A percentile compares a stretch with the other conserved stretches of the same genome.
Evolutionary conservation across 2,797 vertebrate genomes (phyloP).

Genomic region (Scleropages formosus): DNA sequence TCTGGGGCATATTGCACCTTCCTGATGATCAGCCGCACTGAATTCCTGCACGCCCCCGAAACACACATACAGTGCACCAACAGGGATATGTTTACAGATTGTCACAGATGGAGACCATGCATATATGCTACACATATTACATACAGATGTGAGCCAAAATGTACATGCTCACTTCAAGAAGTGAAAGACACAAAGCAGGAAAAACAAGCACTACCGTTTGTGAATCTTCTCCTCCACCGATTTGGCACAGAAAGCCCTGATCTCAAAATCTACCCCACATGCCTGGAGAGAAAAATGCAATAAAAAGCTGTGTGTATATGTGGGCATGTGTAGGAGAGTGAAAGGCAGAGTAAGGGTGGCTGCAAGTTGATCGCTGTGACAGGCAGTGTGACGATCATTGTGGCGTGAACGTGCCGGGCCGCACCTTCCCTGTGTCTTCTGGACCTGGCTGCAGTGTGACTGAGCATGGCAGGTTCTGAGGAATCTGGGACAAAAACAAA

Average conservation of each 20-base stretch:
- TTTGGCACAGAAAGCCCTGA: constrained; percentile 77
- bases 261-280: constrained; percentile 78
- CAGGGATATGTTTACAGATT: too few relatives aligned
- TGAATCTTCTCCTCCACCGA: constrained; percentile 77
- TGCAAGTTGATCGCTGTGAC: too few relatives aligned
- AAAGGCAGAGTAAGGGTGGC: too few relatives aligned
- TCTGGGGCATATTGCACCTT: constrained; percentile 79
- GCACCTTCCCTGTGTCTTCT: constrained; percentile 92
- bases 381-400: too few relatives aligned
- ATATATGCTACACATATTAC: too few relatives aligned
- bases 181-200: too few relatives aligned
- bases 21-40: constrained; percentile 73
- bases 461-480: constrained; percentile 91
- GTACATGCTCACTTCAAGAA: too few relatives aligned
- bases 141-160: too few relatives aligned
- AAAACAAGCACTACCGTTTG: constrained; percentile 63
- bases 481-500: constrained; percentile 71
- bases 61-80: neutral
- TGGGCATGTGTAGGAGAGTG: too few relatives aligned
- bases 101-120: too few relatives aligned
- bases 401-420: too few relatives aligned
- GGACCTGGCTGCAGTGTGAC: constrained; percentile 93
- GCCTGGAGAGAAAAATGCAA: constrained; percentile 54
- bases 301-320: neutral
- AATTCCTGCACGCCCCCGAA: constrained; percentile 63